phyloP scores from a whole-genome alignment of 2,888 invertebrate species.

The Elegia similella region DNA sequence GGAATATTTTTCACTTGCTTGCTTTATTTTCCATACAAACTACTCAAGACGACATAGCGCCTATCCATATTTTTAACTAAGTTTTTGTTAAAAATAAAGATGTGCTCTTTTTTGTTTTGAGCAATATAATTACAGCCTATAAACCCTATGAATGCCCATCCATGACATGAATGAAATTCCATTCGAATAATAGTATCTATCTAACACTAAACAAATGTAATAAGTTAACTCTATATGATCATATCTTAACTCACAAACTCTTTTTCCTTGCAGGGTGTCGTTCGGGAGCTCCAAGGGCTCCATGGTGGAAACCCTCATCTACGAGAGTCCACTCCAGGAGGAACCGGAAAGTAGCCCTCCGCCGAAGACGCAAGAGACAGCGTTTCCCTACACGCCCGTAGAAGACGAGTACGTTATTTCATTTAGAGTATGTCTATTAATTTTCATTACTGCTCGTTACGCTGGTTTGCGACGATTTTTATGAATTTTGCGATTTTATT shows the following conservation, averaged over 20 bases:
- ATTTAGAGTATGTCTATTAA: constrained; percentile 64
- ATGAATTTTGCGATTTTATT: background rate
- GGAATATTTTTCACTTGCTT: too few relatives aligned
- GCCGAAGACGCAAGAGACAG: constrained; percentile 67
- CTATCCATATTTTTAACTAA: too few relatives aligned
- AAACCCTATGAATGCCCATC: too few relatives aligned
- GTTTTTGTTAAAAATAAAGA: too few relatives aligned
- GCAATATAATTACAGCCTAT: too few relatives aligned
- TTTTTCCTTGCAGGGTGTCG: constrained; percentile 86
- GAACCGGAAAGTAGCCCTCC: constrained; percentile 88
- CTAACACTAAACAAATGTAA: too few relatives aligned
- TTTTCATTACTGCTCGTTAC: constrained; percentile 44
- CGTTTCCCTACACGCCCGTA: constrained; percentile 71
- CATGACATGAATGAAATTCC: too few relatives aligned
- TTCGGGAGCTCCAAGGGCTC: constrained; percentile 97
- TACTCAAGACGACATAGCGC: too few relatives aligned
- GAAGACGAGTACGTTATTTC: constrained; percentile 82
- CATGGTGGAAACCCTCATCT: constrained; percentile 96
- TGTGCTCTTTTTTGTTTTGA: too few relatives aligned
- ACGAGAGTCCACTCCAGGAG: constrained; percentile 92
- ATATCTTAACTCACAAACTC: background rate
- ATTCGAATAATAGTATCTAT: too few relatives aligned
- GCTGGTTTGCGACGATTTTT: constrained; percentile 33
- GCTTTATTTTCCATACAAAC: too few relatives aligned
- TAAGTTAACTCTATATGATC: too few relatives aligned